phyloP scores from a whole-genome alignment of 2,797 vertebrate species.

The Pangasius mekongensis region DNA sequence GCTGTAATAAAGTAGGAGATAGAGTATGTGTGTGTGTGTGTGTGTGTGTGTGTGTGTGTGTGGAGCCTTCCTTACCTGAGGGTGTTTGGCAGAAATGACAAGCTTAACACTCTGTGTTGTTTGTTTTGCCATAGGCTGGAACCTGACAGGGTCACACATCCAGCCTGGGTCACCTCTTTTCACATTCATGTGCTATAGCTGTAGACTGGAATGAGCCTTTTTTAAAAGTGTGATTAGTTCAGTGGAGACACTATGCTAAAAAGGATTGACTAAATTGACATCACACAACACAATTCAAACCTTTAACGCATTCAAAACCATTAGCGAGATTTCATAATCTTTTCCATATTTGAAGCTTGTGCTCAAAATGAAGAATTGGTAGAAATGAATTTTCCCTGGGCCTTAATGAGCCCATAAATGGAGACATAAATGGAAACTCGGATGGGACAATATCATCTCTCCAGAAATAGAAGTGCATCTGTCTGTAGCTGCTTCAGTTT shows the following conservation, averaged over 20 bases:
- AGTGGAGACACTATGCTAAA: constrained; percentile 9
- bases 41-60: constrained; percentile 32
- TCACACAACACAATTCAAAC: background rate
- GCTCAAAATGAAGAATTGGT: constrained; percentile 3
- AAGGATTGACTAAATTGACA: background rate
- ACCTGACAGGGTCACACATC: constrained; percentile 37
- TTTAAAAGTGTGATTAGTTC: constrained; percentile 5
- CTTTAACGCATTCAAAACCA: background rate
- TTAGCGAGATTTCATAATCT: background rate
- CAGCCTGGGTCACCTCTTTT: constrained; percentile 30
- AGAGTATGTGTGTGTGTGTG: constrained; percentile 7
- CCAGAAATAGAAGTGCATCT: constrained; percentile 42
- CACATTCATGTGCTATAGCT: background rate
- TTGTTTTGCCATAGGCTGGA: constrained; percentile 19
- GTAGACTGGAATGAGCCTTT: background rate
- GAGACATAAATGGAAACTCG: constrained; percentile 20
- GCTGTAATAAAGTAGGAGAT: constrained; percentile 44
- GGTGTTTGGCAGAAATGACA: constrained; percentile 38
- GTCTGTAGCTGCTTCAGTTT: constrained; percentile 43
- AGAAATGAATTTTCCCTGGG: constrained; percentile 4
- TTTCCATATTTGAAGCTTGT: constrained; percentile 17
- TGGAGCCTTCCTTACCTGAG: constrained; percentile 30
- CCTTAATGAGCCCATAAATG: constrained; percentile 18
- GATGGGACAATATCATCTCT: constrained; percentile 6
- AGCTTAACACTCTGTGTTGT: constrained; percentile 25